Conservation (phyloP, 2,113 vertebrate species). For the Vicugna pacos region DNA sequence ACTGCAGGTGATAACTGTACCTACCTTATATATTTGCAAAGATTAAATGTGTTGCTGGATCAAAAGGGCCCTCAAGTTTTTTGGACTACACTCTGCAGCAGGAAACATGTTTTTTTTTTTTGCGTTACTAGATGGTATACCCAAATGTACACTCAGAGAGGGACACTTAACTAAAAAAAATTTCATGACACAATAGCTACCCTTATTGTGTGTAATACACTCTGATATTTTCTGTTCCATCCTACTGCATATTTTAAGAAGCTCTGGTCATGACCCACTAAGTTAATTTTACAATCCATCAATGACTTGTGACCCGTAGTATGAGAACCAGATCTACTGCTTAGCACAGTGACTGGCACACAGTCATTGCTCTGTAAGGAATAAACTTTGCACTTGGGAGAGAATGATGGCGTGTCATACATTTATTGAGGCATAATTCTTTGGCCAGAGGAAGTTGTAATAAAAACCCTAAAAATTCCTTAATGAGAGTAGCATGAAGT, state of each 20-base stretch:
- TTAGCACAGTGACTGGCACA: neutral
- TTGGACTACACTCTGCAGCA: neutral
- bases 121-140: neutral
- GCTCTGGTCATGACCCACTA: neutral
- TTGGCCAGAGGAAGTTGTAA: slow-evolving; percentile 25
- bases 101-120: neutral
- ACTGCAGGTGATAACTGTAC: neutral
- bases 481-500: neutral
- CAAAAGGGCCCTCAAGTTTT: neutral
- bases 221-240: neutral
- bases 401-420: neutral
- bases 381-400: neutral
- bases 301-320: neutral
- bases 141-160: neutral
- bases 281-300: neutral
- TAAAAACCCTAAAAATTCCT: slow-evolving; percentile 47
- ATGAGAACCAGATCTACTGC: neutral
- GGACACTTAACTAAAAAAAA: neutral
- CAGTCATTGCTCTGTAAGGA: neutral
- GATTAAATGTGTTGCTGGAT: neutral
- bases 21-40: too few relatives aligned
- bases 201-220: neutral
- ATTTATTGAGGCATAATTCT: slow-evolving; percentile 7
- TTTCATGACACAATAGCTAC: neutral
- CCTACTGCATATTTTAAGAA: neutral